Base-by-base conservation (phyloP, 2,797 vertebrate genomes). In the Peromyscus attwateri region DNA sequence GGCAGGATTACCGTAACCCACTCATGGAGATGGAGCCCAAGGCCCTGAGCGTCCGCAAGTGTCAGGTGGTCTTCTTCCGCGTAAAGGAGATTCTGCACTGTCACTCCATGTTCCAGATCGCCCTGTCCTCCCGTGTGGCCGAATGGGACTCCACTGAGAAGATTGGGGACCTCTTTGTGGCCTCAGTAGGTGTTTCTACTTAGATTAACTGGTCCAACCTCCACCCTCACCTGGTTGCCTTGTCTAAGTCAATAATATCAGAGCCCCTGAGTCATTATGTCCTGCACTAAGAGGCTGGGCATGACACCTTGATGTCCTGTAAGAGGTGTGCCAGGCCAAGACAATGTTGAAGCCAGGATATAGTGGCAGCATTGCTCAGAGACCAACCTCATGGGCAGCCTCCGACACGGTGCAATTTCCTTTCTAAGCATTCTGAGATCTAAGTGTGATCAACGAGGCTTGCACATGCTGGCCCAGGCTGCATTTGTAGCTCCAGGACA, bases 71-170 rank as follows among this genome's bases (percentile, higher is more conserved):
- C 79, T 99, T 99, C 94, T 99, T 99, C 97, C 98, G 99, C 0
- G 98, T 99, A 96, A 98, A 98, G 97, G 99, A 99, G 99, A 99
- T 99, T 98, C 99, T 99, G 57, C 99, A 99, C 98, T 99, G 99
- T 98, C 99, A 99, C 98, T 99, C 99, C 98, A 99, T 99, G 99
- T 99, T 99, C 98, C 99, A 99, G 98, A 99, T 99, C 0, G 99
- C 99, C 1, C 98, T 99, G 96, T 98, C 99, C 2, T 99, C 99
- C 7, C 99, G 99, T 0, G 99, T 99, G 97, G 99, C 99, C 0
- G 99, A 99, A 97, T 99, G 99, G 99, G 99, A 99, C 92, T 91
- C 98, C 66, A 98, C 98, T 0, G 99, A 99, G 99, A 99, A 99
- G 97, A 99, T 99, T 0, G 99, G 99, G 0, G 99, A 99, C 98